Base-by-base conservation (phyloP, 2,113 vertebrate species). In the Nymphicus hollandicus region DNA sequence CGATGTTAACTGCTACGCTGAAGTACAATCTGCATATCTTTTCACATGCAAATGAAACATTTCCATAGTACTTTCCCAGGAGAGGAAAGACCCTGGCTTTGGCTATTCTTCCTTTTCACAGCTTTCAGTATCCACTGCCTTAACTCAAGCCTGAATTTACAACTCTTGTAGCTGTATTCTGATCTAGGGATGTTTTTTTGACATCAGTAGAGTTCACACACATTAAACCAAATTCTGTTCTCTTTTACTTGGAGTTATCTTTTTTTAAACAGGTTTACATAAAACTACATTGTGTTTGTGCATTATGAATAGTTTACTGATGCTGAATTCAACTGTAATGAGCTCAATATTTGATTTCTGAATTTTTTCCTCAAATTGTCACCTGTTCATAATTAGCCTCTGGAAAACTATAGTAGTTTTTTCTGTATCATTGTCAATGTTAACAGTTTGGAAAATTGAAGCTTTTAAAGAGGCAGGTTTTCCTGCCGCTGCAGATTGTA, bases 341-440 rank as follows among this genome's bases (percentile, higher is more conserved):
- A 98, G 83, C 89, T 94, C 74, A 66, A 43, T 96, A 68, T 98
- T 97, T 96, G 96, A 96, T 95, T 97, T 95, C 81, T 81, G 90
- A 88, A 89, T 95, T 94, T 97, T 91, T 88, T 80, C 76, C 87
- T 90, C 66, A 95, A 91, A 93, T 70, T 46, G 22, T 95, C 97
- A 97, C 97, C 97, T 98, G 95, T 92, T 98, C 97, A 29, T 94
- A 97, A 97, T 97, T 96, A 97, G 92, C 84, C 70, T 88, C 78
- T 96, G 91, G 86, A 95, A 96, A 96, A 84, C 71, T 74, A 39
- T 25, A 44, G 63, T 81, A 25, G 47, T 55, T 95, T 91, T 96
- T 95, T 78, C 53, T 13, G 4, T 92, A 69, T 84, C 50, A 37
- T 50, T 86, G 79, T 96, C 74, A 41, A 65, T 52, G 72, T 74